phyloP scores from a whole-genome alignment of 1,140 invertebrate species.

The Idris sp. region DNA sequence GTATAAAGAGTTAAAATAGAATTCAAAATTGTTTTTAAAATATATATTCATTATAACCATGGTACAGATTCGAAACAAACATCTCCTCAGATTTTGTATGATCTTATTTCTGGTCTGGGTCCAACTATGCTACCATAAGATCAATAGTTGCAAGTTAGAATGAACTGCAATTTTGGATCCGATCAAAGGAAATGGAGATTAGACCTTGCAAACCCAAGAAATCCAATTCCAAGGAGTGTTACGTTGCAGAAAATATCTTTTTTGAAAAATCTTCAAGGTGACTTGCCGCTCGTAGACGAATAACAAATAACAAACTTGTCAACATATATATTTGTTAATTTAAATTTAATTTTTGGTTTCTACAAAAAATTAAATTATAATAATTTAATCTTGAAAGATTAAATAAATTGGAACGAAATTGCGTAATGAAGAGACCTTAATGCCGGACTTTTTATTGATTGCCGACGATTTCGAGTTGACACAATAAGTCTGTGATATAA shows the following conservation, averaged over 20 bases:
- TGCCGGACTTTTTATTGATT: slow-evolving; percentile 48
- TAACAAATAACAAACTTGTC: no score
- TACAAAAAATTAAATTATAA: no score
- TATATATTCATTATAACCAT: no score
- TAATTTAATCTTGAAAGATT: no score
- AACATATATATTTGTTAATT: no score
- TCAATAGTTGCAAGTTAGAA: slow-evolving; percentile 75
- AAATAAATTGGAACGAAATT: no score
- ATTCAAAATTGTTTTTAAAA: no score
- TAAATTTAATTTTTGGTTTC: no score
- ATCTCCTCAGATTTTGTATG: slow-evolving; percentile 22
- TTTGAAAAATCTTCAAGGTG: slow-evolving; percentile 64
- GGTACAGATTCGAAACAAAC: slow-evolving; percentile 18
- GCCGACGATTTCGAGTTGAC: slow-evolving; percentile 37
- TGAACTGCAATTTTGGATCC: slow-evolving; percentile 74
- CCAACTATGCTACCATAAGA: slow-evolving; percentile 50
- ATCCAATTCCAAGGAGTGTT: slow-evolving; percentile 72
- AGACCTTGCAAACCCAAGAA: slow-evolving; percentile 69
- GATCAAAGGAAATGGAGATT: slow-evolving; percentile 72
- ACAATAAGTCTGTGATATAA: slow-evolving; percentile 45
- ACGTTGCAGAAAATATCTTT: slow-evolving; percentile 74
- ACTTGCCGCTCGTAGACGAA: no score
- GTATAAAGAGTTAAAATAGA: no score
- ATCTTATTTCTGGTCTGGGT: slow-evolving; percentile 25
- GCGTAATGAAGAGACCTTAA: slow-evolving; percentile 30